phyloP scores from a whole-genome alignment of 1,140 invertebrate species.

The Gryllus bimaculatus region DNA sequence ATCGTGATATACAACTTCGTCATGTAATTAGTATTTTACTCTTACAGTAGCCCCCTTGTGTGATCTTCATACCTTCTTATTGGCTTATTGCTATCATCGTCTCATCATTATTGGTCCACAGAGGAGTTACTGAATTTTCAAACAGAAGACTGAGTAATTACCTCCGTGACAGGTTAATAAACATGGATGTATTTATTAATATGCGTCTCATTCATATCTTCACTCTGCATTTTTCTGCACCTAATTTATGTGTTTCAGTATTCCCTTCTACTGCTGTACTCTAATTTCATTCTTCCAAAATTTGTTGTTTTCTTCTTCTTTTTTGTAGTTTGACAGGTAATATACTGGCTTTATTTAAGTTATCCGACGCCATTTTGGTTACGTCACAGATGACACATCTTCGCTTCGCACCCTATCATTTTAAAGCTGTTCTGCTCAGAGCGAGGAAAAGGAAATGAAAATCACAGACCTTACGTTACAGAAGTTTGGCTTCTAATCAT shows the following conservation, averaged over 20 bases:
- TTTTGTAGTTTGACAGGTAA: background rate
- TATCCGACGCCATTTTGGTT: background rate
- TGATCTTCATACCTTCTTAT: too few species aligned
- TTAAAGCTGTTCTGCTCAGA: background rate
- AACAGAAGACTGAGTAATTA: background rate
- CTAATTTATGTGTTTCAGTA: background rate
- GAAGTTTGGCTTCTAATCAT: conserved; percentile 4
- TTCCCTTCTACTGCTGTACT: background rate
- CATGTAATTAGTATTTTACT: too few species aligned
- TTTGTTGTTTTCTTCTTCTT: background rate
- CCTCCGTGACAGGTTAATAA: background rate
- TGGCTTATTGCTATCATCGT: too few species aligned
- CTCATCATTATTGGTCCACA: too few species aligned
- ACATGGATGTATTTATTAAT: background rate
- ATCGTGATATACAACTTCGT: too few species aligned
- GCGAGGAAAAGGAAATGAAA: background rate
- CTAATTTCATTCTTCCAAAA: background rate
- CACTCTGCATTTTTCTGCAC: background rate
- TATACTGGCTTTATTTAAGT: conserved; percentile 2
- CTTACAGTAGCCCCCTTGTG: too few species aligned
- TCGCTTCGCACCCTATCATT: background rate
- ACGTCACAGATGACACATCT: background rate
- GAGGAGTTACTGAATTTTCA: background rate
- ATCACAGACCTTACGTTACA: background rate
- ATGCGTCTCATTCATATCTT: background rate